Conservation (phyloP, 35 echinoderm and acorn worm species). For the Diadema setosum region DNA sequence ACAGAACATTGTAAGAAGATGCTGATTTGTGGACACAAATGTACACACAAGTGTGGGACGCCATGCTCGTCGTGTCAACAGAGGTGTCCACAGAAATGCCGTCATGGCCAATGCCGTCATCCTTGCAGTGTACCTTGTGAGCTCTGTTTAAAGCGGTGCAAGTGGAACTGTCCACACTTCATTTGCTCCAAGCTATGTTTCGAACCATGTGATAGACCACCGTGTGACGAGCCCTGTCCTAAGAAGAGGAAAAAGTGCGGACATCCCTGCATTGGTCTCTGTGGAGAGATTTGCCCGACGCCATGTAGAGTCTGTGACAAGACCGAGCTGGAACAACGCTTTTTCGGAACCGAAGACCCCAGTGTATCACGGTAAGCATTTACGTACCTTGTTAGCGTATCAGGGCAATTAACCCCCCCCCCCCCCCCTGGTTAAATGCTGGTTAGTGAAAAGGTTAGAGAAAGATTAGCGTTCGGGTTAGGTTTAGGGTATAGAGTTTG, state of each 20-base stretch:
- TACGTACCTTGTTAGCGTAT: too few species aligned
- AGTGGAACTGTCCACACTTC: background rate
- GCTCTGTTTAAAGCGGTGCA: slow-evolving; percentile 8
- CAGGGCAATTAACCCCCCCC: too few species aligned
- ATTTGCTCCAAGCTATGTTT: background rate
- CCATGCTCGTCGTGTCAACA: background rate
- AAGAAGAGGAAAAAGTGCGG: background rate
- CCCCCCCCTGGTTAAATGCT: too few species aligned
- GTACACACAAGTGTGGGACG: background rate
- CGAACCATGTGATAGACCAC: background rate
- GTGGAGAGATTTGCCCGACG: slow-evolving; percentile 45
- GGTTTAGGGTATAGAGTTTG: too few species aligned
- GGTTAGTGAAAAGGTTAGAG: too few species aligned
- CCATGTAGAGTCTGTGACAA: background rate
- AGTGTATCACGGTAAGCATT: slow-evolving; percentile 12
- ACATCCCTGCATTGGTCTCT: slow-evolving; percentile 73
- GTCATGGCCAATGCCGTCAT: slow-evolving; percentile 23
- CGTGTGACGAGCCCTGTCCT: slow-evolving; percentile 35
- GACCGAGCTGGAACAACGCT: slow-evolving; percentile 17
- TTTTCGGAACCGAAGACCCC: slow-evolving; percentile 68
- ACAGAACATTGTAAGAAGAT: slow-evolving; percentile 25
- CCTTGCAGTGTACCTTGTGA: slow-evolving; percentile 27
- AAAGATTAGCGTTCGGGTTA: too few species aligned
- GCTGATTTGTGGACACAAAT: slow-evolving; percentile 1
- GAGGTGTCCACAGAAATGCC: slow-evolving; percentile 25